Conservation (phyloP, 1,140 invertebrate species). For the Hyphantria cunea region DNA sequence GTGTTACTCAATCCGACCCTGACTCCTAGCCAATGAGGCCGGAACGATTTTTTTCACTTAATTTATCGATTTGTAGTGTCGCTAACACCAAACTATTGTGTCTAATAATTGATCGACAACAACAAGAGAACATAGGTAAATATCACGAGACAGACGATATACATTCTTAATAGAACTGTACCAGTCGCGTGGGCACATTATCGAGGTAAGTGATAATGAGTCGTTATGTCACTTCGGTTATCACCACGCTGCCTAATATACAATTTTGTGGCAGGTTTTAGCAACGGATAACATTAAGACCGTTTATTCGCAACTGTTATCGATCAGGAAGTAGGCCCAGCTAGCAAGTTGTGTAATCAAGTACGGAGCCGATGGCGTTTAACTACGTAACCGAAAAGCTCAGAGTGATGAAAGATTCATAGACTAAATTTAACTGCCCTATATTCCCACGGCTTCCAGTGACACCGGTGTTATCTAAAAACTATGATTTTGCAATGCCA, state of each 20-base stretch:
- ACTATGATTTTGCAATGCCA: constrained; percentile 47
- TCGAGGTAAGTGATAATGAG: neutral
- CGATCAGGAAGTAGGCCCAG: constrained; percentile 3
- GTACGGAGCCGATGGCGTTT: neutral
- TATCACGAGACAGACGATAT: neutral
- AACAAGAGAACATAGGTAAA: too few species aligned
- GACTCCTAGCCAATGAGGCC: constrained; percentile 67
- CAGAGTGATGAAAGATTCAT: constrained; percentile 30
- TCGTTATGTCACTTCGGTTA: constrained; percentile 3
- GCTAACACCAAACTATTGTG: constrained; percentile 27
- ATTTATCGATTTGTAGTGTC: constrained; percentile 58
- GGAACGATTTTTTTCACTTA: constrained; percentile 70
- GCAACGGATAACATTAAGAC: constrained; percentile 9
- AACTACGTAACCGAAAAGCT: neutral
- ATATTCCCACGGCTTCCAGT: constrained; percentile 59
- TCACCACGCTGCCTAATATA: neutral
- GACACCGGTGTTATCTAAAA: constrained; percentile 36
- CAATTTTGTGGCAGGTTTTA: constrained; percentile 6
- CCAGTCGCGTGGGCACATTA: neutral
- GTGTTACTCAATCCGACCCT: constrained; percentile 70
- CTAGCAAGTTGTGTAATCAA: neutral
- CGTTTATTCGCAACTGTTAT: constrained; percentile 10
- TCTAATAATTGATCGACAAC: constrained; percentile 3
- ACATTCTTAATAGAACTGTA: neutral
- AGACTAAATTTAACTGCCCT: constrained; percentile 47